These are phyloP conservation scores for Calypte anna DNA, from an alignment of 2,113 vertebrate genomes.

Conservation along the genomic window DNA sequence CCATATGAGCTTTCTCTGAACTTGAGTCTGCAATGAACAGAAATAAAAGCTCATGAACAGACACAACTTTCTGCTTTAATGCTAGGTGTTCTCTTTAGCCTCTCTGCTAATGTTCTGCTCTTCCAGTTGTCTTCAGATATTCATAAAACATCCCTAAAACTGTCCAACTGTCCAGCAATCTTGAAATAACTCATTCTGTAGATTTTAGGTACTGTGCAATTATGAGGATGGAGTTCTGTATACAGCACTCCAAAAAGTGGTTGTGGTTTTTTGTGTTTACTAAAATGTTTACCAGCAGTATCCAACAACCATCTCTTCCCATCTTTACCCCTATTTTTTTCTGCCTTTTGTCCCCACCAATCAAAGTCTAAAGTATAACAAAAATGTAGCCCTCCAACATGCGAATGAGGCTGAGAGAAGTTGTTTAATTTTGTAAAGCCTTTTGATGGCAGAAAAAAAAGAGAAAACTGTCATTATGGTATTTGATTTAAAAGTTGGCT, in stretches of 20 bases:
- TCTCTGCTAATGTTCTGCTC: background rate
- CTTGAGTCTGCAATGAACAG: background rate
- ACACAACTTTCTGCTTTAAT: background rate
- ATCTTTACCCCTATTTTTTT: background rate
- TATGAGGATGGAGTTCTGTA: background rate
- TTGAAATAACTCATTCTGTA: background rate
- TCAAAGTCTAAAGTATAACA: background rate
- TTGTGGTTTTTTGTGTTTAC: background rate
- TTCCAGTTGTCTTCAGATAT: background rate
- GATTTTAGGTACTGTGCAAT: background rate
- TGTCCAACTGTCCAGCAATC: background rate
- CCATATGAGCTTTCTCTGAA: background rate
- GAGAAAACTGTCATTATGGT: background rate
- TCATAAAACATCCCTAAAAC: background rate
- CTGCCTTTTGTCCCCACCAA: background rate
- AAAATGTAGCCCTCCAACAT: accelerated
- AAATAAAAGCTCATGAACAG: background rate
- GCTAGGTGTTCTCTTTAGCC: background rate
- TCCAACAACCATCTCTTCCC: background rate
- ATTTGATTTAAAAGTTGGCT: background rate
- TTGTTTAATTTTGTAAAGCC: background rate
- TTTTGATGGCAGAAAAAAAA: background rate
- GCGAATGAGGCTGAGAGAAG: background rate
- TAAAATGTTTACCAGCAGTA: background rate
- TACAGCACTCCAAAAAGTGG: background rate